Evolutionary conservation across 1,140 invertebrate species (phyloP).

Genomic region (Drosophila oshimai): DNA sequence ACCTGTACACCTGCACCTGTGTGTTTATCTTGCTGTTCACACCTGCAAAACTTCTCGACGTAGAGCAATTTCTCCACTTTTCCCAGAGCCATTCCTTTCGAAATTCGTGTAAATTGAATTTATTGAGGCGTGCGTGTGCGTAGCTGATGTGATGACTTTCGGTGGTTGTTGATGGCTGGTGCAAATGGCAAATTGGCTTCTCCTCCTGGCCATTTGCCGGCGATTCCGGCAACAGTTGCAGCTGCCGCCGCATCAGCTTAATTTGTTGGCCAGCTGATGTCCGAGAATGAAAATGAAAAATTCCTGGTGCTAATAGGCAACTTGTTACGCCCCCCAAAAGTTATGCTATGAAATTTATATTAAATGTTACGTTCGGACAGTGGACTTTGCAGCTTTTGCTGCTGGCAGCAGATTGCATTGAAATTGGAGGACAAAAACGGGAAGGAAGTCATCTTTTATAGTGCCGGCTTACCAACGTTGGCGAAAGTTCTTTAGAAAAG

Average conservation of each 20-base stretch:
- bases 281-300: conserved; percentile 45
- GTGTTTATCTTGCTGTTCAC: conserved; percentile 77
- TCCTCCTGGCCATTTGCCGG: conserved; percentile 30
- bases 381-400: background rate
- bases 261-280: conserved; percentile 66
- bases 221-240: conserved; percentile 53
- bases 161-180: no score
- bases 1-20: background rate
- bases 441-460: conserved; percentile 77
- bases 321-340: conserved; percentile 67
- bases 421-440: conserved; percentile 49
- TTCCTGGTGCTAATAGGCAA: conserved; percentile 58
- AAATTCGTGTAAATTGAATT: conserved; percentile 81
- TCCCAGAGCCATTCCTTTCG: conserved; percentile 53
- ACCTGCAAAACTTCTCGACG: conserved; percentile 69
- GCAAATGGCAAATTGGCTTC: conserved; percentile 73
- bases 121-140: conserved; percentile 76
- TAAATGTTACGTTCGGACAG: conserved; percentile 41
- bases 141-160: conserved; percentile 76
- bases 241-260: conserved; percentile 67
- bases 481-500: conserved; percentile 49
- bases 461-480: conserved; percentile 64
- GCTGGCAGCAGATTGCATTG: conserved; percentile 67
- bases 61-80: conserved; percentile 51
- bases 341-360: conserved; percentile 72